Evolutionary conservation across 1,140 invertebrate species (phyloP), one percentile per base, ranked within the genome.

Genomic region (Zophobas atratus): DNA sequence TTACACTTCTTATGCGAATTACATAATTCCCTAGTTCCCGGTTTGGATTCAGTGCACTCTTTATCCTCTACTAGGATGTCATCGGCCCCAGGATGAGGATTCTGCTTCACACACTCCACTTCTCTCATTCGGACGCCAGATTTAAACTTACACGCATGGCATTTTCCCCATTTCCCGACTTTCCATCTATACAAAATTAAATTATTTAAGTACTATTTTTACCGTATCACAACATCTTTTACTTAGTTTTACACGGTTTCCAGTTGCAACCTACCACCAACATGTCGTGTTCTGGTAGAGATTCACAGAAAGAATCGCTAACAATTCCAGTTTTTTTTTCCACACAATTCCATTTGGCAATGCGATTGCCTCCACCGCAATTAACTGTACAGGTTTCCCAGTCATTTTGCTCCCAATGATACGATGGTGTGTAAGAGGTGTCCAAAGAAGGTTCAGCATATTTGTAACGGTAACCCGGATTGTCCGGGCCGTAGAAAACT

Each of bases 371-470:
- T 33, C 88, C 88, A 1, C 86, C 88, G 79, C 89, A 90, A 63
- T 84, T 84, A 1, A 80, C 87, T 6, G 79, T 82, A 76, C 89
- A 90, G 1, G 84, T 79, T 1, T 77, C 80, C 86, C 87, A 90
- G 53, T 89, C 87, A 0, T 86, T 73, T 67, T 88, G 87, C 72
- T 90, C 89, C 89, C 89, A 90, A 20, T 86, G 81, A 63, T 89
- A 89, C 55, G 82, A 85, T 1, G 88, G 87, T 2, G 75, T 78
- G 67, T 87, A 86, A 1, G 79, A 75, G 1, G 77, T 49, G 75
- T 84, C 83, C 6, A 73, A 32, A 1, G 82, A 76, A 32, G 76
- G 81, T 55, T 86, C 80, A 33, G 86, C 86, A 76, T 88, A 89
- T 63, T 82, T 84, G 70, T 89, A 90, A 34, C 77, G 77, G 32